Base-by-base conservation (phyloP, 2,888 invertebrate genomes). In the Amphimallon solstitiale region DNA sequence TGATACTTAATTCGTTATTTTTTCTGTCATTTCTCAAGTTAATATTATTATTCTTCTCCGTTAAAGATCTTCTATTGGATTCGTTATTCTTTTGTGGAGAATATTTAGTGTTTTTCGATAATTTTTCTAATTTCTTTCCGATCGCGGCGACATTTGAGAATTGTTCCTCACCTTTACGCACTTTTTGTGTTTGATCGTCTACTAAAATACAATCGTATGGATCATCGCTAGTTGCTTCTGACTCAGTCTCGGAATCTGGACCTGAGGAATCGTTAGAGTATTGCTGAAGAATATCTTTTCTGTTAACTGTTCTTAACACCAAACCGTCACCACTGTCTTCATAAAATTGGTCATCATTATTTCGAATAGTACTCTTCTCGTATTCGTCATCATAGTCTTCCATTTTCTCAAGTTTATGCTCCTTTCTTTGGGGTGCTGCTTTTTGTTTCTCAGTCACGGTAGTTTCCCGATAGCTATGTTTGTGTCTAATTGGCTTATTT, bases 191-290 rank as follows among this genome's bases (percentile, higher is more conserved):
- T 67, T 85, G 79, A 82, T 94, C 93, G 73, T 93, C 92, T 21
- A 94, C 92, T 59, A 94, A 91, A 72, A 94, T 93, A 78, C 93
- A 93, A 77, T 91, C 91, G 73, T 91, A 90, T 23, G 90, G 90
- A 84, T 91, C 90, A 51, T 90, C 90, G 76, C 90, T 90, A 51
- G 90, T 89, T 74, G 86, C 85, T 72, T 88, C 86, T 54, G 90
- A 90, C 68, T 82, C 81, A 40, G 85, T 85, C 72, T 88, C 89
- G 6, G 89, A 88, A 76, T 89, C 89, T 69, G 88, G 87, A 70
- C 85, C 85, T 75, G 85, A 84, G 3, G 78, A 81, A 70, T 85
- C 85, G 72, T 87, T 87, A 54, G 83, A 85, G 78, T 91, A 91
- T 80, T 89, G 90, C 76, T 90, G 90, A 23, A 91, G 81, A 72